Evolutionary conservation across 2,797 vertebrate species (phyloP).

Genomic region (Sciurus carolinensis): DNA sequence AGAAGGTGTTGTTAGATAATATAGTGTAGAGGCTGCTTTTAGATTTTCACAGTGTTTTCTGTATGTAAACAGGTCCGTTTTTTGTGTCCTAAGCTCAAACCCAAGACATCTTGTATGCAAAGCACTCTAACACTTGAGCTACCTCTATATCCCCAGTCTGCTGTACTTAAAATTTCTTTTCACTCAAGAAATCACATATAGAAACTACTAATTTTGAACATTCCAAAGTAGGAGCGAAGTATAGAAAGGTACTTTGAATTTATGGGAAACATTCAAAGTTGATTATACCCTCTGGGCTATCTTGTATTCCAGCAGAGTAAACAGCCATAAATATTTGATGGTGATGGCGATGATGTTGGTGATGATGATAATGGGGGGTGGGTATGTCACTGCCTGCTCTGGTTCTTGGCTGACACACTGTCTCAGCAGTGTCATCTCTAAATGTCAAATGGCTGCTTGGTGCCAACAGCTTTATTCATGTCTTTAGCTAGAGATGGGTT

Average conservation of each 20-base stretch:
- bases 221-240: conserved; percentile 1
- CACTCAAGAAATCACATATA: neutral
- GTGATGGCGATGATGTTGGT: neutral
- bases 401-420: neutral
- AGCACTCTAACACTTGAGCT: neutral
- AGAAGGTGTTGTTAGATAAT: neutral
- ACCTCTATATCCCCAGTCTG: no score
- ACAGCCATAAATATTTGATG: conserved; percentile 12
- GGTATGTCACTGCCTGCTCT: neutral
- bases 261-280: neutral
- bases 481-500: neutral
- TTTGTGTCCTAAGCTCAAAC: neutral
- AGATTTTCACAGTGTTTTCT: neutral
- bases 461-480: neutral
- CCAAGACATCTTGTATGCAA: neutral
- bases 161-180: neutral
- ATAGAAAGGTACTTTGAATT: conserved; percentile 1
- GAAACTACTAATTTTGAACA: neutral
- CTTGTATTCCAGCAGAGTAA: neutral
- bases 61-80: neutral
- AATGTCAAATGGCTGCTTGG: neutral
- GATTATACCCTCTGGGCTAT: neutral
- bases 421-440: neutral
- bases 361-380: no score
- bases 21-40: neutral